Percentiles rank a stretch among this genome's conserved stretches.
Evolutionary conservation across 2,888 invertebrate species (phyloP).

Genomic region (Ecdyonurus torrentis): DNA sequence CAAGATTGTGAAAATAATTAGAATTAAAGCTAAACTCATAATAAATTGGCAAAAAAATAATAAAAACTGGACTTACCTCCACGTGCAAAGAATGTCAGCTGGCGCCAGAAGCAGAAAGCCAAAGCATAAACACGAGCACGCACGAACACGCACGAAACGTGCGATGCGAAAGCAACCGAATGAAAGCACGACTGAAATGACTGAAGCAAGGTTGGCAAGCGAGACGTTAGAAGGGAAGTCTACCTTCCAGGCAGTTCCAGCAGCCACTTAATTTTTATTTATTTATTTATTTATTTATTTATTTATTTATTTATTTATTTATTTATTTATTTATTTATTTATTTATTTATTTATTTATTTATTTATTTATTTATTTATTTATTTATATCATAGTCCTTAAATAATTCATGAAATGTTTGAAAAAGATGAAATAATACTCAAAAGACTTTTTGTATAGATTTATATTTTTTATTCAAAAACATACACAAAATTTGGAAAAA

Average conservation of each 20-base stretch:
- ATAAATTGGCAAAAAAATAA: neutral
- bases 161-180: too few species aligned
- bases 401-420: too few species aligned
- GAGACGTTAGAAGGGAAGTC: neutral
- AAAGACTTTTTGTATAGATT: too few species aligned
- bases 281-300: neutral
- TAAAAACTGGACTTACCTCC: neutral
- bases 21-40: too few species aligned
- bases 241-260: neutral
- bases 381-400: neutral
- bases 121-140: too few species aligned
- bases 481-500: too few species aligned
- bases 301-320: neutral
- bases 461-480: too few species aligned
- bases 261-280: neutral
- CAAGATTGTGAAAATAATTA: neutral
- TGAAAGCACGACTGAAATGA: too few species aligned
- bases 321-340: neutral
- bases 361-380: neutral
- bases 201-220: neutral
- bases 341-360: neutral
- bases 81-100: neutral
- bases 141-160: too few species aligned
- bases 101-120: too few species aligned
- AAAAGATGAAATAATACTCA: too few species aligned